Evolutionary conservation across 1,140 invertebrate genomes (phyloP).

Genomic region (Dermatophagoides farinae): DNA sequence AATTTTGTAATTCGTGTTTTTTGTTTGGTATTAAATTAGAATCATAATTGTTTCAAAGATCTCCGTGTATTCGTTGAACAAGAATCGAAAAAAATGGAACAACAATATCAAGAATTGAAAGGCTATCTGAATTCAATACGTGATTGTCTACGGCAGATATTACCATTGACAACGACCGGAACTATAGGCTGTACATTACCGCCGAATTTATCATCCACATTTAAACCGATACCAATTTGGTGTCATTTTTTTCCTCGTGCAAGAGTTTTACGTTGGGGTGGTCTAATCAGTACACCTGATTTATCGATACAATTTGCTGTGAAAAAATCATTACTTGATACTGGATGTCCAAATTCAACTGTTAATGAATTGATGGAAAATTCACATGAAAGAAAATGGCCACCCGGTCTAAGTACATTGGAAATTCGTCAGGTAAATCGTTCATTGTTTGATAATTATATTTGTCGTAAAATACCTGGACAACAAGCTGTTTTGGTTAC

Average conservation of each 20-base stretch:
- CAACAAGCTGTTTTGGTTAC: slow-evolving; percentile 67
- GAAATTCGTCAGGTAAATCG: slow-evolving; percentile 75
- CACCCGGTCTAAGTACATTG: slow-evolving; percentile 65
- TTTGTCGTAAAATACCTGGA: slow-evolving; percentile 68
- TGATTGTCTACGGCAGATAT: slow-evolving; percentile 73
- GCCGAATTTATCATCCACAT: slow-evolving; percentile 59
- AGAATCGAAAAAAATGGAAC: slow-evolving; percentile 62
- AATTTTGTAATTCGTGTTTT: neutral
- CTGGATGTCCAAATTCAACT: slow-evolving; percentile 71
- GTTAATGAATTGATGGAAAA: slow-evolving; percentile 89
- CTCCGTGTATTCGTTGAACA: slow-evolving; percentile 57
- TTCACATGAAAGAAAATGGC: slow-evolving; percentile 85
- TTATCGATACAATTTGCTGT: slow-evolving; percentile 74
- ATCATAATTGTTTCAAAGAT: slow-evolving; percentile 80
- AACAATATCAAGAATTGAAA: slow-evolving; percentile 67
- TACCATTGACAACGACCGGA: slow-evolving; percentile 36
- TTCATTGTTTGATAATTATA: slow-evolving; percentile 74
- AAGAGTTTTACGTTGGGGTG: slow-evolving; percentile 79
- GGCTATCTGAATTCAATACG: slow-evolving; percentile 64
- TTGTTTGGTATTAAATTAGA: slow-evolving; percentile 25
- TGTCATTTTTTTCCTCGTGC: slow-evolving; percentile 58
- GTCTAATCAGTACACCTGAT: slow-evolving; percentile 91
- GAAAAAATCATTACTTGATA: slow-evolving; percentile 70
- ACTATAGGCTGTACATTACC: neutral
- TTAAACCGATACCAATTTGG: slow-evolving; percentile 75